phyloP scores from a whole-genome alignment of 2,797 vertebrate genomes.

The Mionectes olivaceus region DNA sequence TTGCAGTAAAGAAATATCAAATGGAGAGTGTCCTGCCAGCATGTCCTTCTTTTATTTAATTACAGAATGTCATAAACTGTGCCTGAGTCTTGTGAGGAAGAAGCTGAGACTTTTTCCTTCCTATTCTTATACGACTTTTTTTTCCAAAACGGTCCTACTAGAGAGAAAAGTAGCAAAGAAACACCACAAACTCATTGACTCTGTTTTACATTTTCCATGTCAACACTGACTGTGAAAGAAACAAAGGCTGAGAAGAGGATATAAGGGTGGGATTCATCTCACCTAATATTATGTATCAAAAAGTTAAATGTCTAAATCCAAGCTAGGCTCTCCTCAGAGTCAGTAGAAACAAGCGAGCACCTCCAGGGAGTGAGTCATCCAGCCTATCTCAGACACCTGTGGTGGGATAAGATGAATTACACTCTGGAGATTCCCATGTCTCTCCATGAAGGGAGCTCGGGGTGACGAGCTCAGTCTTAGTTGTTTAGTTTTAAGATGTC shows the following conservation, averaged over 20 bases:
- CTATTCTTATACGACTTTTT: background rate
- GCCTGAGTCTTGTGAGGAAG: background rate
- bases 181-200: rapidly evolving
- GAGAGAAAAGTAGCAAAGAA: background rate
- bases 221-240: background rate
- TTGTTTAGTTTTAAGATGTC: slow-evolving; percentile 33
- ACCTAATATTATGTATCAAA: background rate
- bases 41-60: background rate
- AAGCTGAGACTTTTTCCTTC: background rate
- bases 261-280: background rate
- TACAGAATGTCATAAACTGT: background rate
- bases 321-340: background rate
- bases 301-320: background rate
- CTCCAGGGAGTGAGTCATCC: background rate
- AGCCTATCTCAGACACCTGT: background rate
- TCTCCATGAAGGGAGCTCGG: background rate
- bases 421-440: background rate
- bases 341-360: background rate
- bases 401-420: background rate
- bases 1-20: background rate
- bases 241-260: background rate
- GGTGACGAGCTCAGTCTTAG: background rate
- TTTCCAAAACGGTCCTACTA: background rate
- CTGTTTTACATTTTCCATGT: background rate
- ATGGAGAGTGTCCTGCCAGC: background rate